Conservation (phyloP, 2,888 invertebrate species). For the Argynnis bischoffii region DNA sequence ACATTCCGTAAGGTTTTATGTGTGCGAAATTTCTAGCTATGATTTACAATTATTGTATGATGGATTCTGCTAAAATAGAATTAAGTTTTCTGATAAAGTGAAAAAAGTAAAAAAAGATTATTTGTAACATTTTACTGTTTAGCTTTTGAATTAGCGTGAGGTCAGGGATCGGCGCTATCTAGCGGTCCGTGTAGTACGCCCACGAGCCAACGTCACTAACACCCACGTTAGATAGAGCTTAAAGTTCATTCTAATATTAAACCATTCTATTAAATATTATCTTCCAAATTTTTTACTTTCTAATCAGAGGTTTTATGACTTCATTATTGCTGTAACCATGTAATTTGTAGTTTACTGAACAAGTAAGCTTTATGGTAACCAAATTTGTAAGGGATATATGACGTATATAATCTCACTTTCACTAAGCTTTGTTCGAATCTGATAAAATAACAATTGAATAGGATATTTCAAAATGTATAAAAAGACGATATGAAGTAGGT, state of each 20-base stretch:
- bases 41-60: no score
- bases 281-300: not conserved
- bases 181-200: conserved; percentile 56
- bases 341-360: not conserved
- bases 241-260: conserved; percentile 39
- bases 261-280: conserved; percentile 20
- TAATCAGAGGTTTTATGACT: not conserved
- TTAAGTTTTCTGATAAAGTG: not conserved
- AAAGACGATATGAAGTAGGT: no score
- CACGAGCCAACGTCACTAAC: conserved; percentile 55
- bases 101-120: not conserved
- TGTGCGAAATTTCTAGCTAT: no score
- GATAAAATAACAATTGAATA: no score
- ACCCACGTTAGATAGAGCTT: conserved; percentile 48
- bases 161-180: conserved; percentile 42
- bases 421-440: no score
- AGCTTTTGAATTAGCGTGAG: conserved; percentile 24
- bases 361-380: no score
- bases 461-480: no score
- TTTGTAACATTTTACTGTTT: not conserved
- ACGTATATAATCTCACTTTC: no score
- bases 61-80: no score
- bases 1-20: no score
- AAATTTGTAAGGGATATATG: no score
- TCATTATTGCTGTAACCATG: not conserved